phyloP scores from a whole-genome alignment of 2,797 vertebrate genomes.

The Ctenochaetus hawaiiensis region DNA sequence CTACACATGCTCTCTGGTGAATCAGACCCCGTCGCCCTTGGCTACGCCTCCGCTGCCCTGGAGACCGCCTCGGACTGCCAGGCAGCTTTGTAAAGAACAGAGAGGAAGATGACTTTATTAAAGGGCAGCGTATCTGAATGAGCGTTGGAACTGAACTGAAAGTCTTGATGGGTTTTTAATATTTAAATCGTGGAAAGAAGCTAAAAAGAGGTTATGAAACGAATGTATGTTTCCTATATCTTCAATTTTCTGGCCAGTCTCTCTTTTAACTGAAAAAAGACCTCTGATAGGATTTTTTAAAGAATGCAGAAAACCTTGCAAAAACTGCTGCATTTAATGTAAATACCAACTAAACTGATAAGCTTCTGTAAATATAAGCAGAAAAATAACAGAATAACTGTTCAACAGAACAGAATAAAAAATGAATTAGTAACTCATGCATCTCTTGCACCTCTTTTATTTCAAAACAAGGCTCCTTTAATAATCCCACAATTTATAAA shows the following conservation, averaged over 20 bases:
- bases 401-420: not conserved
- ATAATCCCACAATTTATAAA: not conserved
- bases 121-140: not conserved
- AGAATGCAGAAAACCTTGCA: not conserved
- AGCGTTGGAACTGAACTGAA: not conserved
- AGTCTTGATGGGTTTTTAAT: not conserved
- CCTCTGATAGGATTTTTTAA: not conserved
- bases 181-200: not conserved
- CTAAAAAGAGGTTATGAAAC: not conserved
- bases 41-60: slow-evolving; percentile 76
- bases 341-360: not conserved
- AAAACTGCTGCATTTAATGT: no score
- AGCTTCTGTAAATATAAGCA: not conserved
- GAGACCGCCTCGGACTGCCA: slow-evolving; percentile 77
- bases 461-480: not conserved
- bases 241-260: not conserved
- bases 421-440: not conserved
- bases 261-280: not conserved
- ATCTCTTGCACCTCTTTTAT: not conserved
- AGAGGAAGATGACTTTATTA: not conserved
- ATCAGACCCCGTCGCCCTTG: slow-evolving; percentile 71
- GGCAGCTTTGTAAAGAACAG: slow-evolving; percentile 64
- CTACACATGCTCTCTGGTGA: slow-evolving; percentile 81
- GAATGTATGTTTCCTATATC: not conserved
- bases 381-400: no score